Evolutionary conservation across 2,888 invertebrate genomes (phyloP).

Genomic region (Meiosimyza decipiens): DNA sequence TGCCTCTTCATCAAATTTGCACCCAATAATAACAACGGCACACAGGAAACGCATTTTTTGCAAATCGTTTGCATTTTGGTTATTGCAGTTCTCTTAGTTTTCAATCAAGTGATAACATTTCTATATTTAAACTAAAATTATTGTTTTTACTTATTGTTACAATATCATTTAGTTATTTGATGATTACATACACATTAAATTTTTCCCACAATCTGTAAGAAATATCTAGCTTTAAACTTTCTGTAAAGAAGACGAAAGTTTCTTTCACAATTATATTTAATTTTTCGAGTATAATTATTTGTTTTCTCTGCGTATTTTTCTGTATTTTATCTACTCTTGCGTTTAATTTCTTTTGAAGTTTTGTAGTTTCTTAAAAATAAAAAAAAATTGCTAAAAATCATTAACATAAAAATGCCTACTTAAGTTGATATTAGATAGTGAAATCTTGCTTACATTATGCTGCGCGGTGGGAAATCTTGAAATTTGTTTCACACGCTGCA

Average conservation of each 20-base stretch:
- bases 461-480: constrained; percentile 19
- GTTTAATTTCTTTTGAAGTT: constrained; percentile 22
- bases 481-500: constrained; percentile 13
- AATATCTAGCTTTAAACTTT: too few species aligned
- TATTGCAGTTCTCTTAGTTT: too few species aligned
- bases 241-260: constrained; percentile 22
- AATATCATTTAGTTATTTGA: too few species aligned
- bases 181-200: too few species aligned
- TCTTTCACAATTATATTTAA: neutral
- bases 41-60: too few species aligned
- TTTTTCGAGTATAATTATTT: constrained; percentile 8
- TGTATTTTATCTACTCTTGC: neutral
- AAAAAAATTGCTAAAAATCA: constrained; percentile 18
- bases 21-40: too few species aligned
- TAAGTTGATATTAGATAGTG: constrained; percentile 10
- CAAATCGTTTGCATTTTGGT: too few species aligned
- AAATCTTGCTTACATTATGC: constrained; percentile 27
- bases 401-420: constrained; percentile 29
- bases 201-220: too few species aligned
- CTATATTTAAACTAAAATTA: too few species aligned
- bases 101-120: too few species aligned
- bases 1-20: too few species aligned
- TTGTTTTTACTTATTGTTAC: too few species aligned
- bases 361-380: neutral
- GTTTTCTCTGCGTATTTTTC: neutral